Base-by-base conservation (phyloP, 2,888 invertebrate species). In the Nomada ruficornis region DNA sequence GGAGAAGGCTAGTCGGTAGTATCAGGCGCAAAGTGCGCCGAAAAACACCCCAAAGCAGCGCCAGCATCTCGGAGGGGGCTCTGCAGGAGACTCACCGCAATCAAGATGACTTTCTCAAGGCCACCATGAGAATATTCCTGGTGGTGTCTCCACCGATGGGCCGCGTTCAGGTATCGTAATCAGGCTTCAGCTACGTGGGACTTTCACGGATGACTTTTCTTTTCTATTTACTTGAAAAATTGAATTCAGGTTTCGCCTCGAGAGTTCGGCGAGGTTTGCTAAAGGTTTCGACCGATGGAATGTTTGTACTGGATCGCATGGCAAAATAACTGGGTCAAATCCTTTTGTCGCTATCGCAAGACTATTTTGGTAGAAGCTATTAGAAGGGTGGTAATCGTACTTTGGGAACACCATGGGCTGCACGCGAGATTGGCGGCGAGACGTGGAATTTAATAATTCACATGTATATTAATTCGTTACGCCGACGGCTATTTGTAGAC, bases 121-220 rank as follows among this genome's bases (percentile, higher is more conserved):
- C 96, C 73, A 96, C 96, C 83, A 96, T 96, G 96, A 95, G 96
- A 94, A 96, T 96, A 90, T 96, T 96, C 92, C 94, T 96, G 89
- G 96, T 96, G 80, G 96, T 96, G 18, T 96, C 96, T 77, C 96
- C 96, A 69, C 96, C 96, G 68, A 95, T 95, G 90, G 95, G 95
- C 85, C 94, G 95, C 87, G 94, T 95, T 68, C 95, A 95, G 95
- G 95, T 95, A 95, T 91, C 83, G 23, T 47, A 47, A 36, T 36
- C 36, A 36, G 36, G 36, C 36, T 36, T 36, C 36, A 36, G 36
- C 36, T 7, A 36, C 36, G 36, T 36, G 36, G 36, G 36, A 36
- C 36, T 36, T 36, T 36, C 7, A 36, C 5, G 36, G 36, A 36
- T 5, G 36, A 36, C 36, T 5, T 0, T 36, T 36, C 23, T 23